Conservation (phyloP, 2,113 vertebrate species). For the Hydrolagus affinis region DNA sequence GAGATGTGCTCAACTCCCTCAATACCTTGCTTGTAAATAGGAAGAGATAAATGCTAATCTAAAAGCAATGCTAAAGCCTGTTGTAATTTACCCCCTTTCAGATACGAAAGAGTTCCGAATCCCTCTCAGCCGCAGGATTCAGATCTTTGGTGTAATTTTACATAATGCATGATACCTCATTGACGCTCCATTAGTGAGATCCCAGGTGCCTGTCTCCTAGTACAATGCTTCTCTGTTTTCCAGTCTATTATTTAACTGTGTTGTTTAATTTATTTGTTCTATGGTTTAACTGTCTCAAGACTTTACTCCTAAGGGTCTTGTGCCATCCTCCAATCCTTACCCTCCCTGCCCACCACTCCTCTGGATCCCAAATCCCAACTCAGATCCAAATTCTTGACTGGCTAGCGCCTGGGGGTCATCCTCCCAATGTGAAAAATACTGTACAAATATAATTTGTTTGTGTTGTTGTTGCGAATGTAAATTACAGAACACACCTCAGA, state of each 20-base stretch:
- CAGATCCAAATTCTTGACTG: no score
- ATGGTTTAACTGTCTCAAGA: no score
- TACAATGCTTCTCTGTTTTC: not conserved
- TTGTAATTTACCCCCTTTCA: slow-evolving; percentile 4
- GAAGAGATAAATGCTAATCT: slow-evolving; percentile 9
- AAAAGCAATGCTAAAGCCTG: not conserved
- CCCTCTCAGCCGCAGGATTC: slow-evolving; percentile 4
- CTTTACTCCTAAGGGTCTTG: no score
- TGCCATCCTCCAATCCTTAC: no score
- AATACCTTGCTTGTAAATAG: not conserved
- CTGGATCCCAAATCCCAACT: no score
- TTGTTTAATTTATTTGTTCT: no score
- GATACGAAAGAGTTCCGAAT: slow-evolving; percentile 22
- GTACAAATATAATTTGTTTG: no score
- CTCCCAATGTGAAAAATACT: no score
- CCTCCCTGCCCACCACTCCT: no score
- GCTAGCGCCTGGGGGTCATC: no score
- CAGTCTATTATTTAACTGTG: not conserved
- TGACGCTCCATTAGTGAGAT: not conserved
- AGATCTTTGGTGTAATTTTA: slow-evolving; percentile 26
- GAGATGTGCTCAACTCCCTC: not conserved
- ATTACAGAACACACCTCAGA: not conserved
- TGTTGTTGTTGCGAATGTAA: not conserved
- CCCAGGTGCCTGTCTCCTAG: not conserved
- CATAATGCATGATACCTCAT: slow-evolving; percentile 25